Conservation (phyloP, 2,113 vertebrate genomes). For the Etheostoma spectabile region DNA sequence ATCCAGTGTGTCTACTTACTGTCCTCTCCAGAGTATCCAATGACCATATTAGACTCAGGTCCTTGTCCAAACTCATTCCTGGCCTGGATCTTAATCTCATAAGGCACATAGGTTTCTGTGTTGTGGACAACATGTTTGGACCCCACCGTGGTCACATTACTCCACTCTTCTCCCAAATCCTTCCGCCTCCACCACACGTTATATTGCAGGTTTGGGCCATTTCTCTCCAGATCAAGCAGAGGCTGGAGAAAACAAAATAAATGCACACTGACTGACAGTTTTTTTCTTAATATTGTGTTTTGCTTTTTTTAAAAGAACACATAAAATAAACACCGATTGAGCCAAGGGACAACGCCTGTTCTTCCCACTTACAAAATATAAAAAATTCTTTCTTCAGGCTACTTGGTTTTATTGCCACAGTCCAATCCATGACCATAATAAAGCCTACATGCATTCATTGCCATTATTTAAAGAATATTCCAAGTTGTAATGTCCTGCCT, state of each 20-base stretch:
- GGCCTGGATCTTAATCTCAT: constrained; percentile 94
- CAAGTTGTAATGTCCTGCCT: neutral
- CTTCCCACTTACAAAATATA: neutral
- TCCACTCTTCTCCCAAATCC: constrained; percentile 88
- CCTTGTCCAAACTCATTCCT: constrained; percentile 92
- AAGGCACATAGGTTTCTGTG: constrained; percentile 92
- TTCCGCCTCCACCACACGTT: constrained; percentile 90
- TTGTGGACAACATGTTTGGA: constrained; percentile 86
- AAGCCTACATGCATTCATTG: neutral
- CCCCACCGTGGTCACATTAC: constrained; percentile 83
- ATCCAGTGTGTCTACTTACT: constrained; percentile 83
- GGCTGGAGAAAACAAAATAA: constrained; percentile 49
- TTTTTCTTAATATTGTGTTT: neutral
- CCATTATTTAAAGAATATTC: neutral
- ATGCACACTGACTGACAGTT: neutral
- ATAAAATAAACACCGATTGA: too few species aligned
- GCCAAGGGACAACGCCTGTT: neutral
- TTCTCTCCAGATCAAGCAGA: constrained; percentile 87
- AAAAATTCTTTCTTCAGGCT: neutral
- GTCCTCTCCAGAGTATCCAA: constrained; percentile 95
- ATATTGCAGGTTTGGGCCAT: constrained; percentile 92
- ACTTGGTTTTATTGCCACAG: neutral
- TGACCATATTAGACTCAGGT: constrained; percentile 88
- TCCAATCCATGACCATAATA: neutral
- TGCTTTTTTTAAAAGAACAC: neutral